Conservation (phyloP, 1,140 invertebrate species). For the Belonocnema kinseyi region DNA sequence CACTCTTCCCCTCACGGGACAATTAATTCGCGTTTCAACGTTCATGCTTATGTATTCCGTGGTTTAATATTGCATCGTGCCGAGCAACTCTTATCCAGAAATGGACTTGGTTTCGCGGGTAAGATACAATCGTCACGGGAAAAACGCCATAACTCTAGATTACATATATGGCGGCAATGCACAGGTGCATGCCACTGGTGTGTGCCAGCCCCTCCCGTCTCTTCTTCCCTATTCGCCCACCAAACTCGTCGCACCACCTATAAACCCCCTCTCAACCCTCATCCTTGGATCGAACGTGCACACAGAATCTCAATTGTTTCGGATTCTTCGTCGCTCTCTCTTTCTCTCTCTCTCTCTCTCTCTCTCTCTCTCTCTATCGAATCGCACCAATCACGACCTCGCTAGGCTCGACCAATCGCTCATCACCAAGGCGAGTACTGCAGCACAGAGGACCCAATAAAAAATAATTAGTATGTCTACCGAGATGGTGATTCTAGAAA, state of each 20-base stretch:
- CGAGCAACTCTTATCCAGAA: slow-evolving; percentile 61
- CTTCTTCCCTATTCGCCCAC: slow-evolving; percentile 48
- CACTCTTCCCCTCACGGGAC: slow-evolving; percentile 39
- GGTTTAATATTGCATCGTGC: slow-evolving; percentile 45
- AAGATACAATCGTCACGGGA: slow-evolving; percentile 68
- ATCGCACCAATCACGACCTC: slow-evolving; percentile 28
- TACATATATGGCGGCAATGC: slow-evolving; percentile 71
- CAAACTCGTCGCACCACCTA: slow-evolving; percentile 13
- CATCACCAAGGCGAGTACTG: slow-evolving; percentile 37
- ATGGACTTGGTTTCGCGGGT: slow-evolving; percentile 71
- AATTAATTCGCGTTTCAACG: slow-evolving; percentile 66
- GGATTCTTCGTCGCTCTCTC: slow-evolving; percentile 33
- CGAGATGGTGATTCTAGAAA: slow-evolving; percentile 65
- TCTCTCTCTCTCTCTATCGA: not conserved
- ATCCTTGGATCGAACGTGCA: slow-evolving; percentile 56
- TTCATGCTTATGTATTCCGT: slow-evolving; percentile 43
- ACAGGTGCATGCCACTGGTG: slow-evolving; percentile 64
- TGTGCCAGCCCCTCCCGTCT: slow-evolving; percentile 49
- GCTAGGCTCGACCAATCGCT: slow-evolving; percentile 46
- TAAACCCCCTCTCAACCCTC: slow-evolving; percentile 43
- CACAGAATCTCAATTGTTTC: slow-evolving; percentile 66
- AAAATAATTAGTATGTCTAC: slow-evolving; percentile 70
- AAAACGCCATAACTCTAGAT: slow-evolving; percentile 71
- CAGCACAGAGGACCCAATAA: slow-evolving; percentile 49
- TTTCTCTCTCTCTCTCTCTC: not conserved